Evolutionary conservation across 2,888 invertebrate species (phyloP).

Genomic region (Folsomia candida): DNA sequence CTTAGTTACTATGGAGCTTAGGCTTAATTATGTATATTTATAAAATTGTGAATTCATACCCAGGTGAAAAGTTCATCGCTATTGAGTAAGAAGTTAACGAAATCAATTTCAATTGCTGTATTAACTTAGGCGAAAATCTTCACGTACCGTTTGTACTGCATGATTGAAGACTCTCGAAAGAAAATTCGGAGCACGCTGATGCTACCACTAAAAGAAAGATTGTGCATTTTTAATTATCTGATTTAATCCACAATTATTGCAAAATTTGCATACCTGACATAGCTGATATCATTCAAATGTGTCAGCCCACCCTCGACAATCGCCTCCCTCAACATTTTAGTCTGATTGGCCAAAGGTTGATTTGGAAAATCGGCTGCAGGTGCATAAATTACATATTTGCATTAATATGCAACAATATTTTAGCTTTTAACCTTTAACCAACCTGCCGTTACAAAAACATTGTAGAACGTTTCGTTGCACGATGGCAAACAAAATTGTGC

Average conservation of each 20-base stretch:
- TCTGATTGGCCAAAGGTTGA: conserved; percentile 46
- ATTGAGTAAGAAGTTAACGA: neutral
- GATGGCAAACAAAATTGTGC: conserved; percentile 39
- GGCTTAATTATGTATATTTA: too few species aligned
- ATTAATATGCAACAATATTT: neutral
- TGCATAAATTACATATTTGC: conserved; percentile 12
- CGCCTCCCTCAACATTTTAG: conserved; percentile 48
- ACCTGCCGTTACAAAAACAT: conserved; percentile 24
- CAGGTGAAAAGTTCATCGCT: conserved; percentile 48
- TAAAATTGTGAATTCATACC: too few species aligned
- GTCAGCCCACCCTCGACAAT: conserved; percentile 36
- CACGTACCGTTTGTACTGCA: conserved; percentile 43
- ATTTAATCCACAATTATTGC: too few species aligned
- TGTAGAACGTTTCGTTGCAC: conserved; percentile 42
- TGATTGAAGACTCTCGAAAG: conserved; percentile 46
- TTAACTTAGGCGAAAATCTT: neutral
- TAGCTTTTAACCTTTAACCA: too few species aligned
- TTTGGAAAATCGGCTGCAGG: conserved; percentile 47
- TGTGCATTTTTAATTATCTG: too few species aligned
- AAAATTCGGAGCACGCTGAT: conserved; percentile 46
- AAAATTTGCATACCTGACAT: conserved; percentile 35
- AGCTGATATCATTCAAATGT: conserved; percentile 45
- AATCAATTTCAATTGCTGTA: neutral
- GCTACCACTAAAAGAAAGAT: conserved; percentile 43
- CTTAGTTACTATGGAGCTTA: too few species aligned